Conservation (phyloP, 2,888 invertebrate species). For the Nymphalis urticae region DNA sequence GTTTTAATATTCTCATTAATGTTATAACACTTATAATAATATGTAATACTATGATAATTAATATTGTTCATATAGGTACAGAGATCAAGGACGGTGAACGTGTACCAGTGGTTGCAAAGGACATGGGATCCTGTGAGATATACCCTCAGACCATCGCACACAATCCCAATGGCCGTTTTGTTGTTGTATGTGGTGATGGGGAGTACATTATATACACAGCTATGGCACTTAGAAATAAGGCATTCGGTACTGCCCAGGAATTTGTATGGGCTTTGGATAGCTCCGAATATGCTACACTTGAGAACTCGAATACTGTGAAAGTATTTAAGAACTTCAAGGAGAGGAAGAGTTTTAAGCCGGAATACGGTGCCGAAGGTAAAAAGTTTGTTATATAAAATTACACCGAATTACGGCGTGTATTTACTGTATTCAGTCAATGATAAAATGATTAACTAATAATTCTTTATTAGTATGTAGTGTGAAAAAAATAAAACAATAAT, state of each 20-base stretch:
- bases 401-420: too few relatives aligned
- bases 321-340: slow-evolving; percentile 99
- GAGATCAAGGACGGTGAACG: slow-evolving; percentile 95
- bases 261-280: slow-evolving; percentile 99
- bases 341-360: slow-evolving; percentile 96
- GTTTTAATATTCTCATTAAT: not conserved
- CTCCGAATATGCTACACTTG: slow-evolving; percentile 94
- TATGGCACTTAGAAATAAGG: slow-evolving; percentile 99
- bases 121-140: slow-evolving; percentile 99
- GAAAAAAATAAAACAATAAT: not conserved
- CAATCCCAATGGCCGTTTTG: slow-evolving; percentile 97
- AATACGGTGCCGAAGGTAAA: slow-evolving; percentile 95
- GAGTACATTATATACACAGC: slow-evolving; percentile 99
- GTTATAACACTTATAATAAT: not conserved
- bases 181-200: slow-evolving; percentile 99
- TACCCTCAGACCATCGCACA: slow-evolving; percentile 99
- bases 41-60: not conserved
- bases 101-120: slow-evolving; percentile 96
- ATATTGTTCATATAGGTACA: slow-evolving; percentile 61
- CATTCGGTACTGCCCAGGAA: slow-evolving; percentile 98
- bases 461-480: too few relatives aligned
- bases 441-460: not conserved
- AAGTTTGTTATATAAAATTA: not conserved
- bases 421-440: too few relatives aligned
- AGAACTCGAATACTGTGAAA: slow-evolving; percentile 93